Base-by-base conservation (phyloP, 2,113 vertebrate species). In the Dasypus novemcinctus region DNA sequence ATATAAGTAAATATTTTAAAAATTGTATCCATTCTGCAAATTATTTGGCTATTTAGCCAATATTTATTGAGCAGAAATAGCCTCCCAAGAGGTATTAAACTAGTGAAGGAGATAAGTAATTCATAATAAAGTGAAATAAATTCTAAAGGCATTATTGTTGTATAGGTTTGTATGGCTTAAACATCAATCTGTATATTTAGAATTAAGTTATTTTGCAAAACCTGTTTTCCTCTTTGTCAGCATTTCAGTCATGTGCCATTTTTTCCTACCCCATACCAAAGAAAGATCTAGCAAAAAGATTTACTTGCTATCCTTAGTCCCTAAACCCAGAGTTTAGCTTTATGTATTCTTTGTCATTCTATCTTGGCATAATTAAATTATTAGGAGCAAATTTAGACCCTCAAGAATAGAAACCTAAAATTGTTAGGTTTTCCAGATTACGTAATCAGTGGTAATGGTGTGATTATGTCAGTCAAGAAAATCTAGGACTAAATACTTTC, bases 51-150 rank as follows among this genome's bases (percentile, higher is more conserved):
- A 81, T 57, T 93, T 92, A 92, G 17, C 54, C 13, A 88, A 1
- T 95, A 63, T 89, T 93, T 89, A 85, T 79, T 92, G 80, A 96
- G 11, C 21, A 95, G 41, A 81, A 87, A 27, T 87, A 96, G 14
- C 7, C 46, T 93, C 92, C 46, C 81, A 87, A 93, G 54, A 66
- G n/a, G 59, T 71, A 75, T 72, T 87, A 82, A 57, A 75, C 1
- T 74, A 79, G 31, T 94, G n/a, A 23, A 71, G 87, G 84, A 90
- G 59, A 74, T 4, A 64, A 79, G 49, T 82, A 86, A 76, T 88
- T 93, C 8, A 33, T 78, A 69, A 69, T 84, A 72, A 57, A 83
- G 43, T 76, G 31, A 86, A 92, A 80, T 95, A 52, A 43, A 75
- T 87, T 87, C 31, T 87, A 80, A 93, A 92, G 85, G 18, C 18